A percentile compares a stretch with the other conserved stretches of the same genome.
These are phyloP conservation scores for Coreius guichenoti DNA, from an alignment of 2,797 vertebrate genomes.

Conservation along the genomic window DNA sequence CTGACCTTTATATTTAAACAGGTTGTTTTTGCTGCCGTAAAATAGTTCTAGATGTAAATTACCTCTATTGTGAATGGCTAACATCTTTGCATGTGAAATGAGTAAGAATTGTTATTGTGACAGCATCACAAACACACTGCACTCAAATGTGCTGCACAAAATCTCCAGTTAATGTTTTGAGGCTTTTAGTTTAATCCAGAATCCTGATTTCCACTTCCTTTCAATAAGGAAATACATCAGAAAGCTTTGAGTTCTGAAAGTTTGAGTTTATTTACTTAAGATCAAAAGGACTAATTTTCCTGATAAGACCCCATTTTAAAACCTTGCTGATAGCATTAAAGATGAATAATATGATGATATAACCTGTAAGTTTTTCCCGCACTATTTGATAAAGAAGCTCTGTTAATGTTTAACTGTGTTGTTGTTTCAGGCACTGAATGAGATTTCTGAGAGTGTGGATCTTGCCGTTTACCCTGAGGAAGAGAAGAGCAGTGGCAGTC, in stretches of 20 bases:
- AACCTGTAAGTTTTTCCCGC: background rate
- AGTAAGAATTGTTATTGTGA: background rate
- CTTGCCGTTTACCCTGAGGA: constrained; percentile 82
- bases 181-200: background rate
- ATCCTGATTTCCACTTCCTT: background rate
- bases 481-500: constrained; percentile 87
- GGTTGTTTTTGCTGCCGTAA: background rate
- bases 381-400: constrained; percentile 1
- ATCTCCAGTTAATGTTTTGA: background rate
- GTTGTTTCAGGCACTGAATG: constrained; percentile 78
- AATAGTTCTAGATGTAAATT: background rate
- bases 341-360: background rate
- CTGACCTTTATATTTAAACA: background rate
- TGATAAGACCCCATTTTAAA: background rate
- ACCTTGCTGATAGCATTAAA: background rate
- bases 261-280: background rate
- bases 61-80: background rate
- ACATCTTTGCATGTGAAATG: background rate
- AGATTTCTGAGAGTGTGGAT: constrained; percentile 75
- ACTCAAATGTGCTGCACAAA: background rate
- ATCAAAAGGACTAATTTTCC: background rate
- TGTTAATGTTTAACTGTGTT: constrained; percentile 9
- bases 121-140: background rate
- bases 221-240: background rate
- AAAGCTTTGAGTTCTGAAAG: background rate